Base-by-base conservation (phyloP, 2,888 invertebrate species). In the Ypsolopha sequella region DNA sequence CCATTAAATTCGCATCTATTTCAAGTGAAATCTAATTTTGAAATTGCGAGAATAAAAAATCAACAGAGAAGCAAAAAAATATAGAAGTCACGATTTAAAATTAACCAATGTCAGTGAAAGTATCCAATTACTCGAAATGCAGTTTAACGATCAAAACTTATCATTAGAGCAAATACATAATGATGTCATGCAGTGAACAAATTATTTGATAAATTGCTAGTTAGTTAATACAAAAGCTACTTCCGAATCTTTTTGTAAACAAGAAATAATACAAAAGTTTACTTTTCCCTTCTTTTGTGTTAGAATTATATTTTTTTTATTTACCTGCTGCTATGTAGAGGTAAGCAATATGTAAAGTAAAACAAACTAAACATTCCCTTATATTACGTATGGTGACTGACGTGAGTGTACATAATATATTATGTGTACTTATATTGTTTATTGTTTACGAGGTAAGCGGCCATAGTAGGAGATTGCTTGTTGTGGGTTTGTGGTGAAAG, bases 371-470 rank as follows among this genome's bases (percentile, higher is more conserved):
- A 24, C 4, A 24, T 24, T 24, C 24, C 24, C 24, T 3, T 24
- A 24, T 24, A 4, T 24, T 24, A 24, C 4, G 24, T 2, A 4
- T 24, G 24, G 24, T 24, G 24, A 24, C 24, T 24, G 24, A 24
- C 24, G 24, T 24, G 24, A 24, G 24, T 24, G 24, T 24, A 24
- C 2, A 24, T 24, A 24, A 3, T 24, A 24, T 24, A 24, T 24
- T 24, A 24, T 24, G 24, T 2, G 24, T 24, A 24, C 24, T 4
- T 24, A 4, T 24, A 76, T 76, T 71, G 73, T 70, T 74, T 76
- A 78, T 79, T 79, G 78, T 79, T 75, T 76, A 73, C 70, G 70
- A 65, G 60, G 68, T 74, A 76, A 77, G 72, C 73, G 73, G 66
- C 62, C 64, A 64, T 65, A n/a, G 41, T n/a, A 70, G 73, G 75